Percentiles rank a stretch among this genome's conserved stretches.
phyloP scores from a whole-genome alignment of 2,888 invertebrate species.

The Atrina japonica region DNA sequence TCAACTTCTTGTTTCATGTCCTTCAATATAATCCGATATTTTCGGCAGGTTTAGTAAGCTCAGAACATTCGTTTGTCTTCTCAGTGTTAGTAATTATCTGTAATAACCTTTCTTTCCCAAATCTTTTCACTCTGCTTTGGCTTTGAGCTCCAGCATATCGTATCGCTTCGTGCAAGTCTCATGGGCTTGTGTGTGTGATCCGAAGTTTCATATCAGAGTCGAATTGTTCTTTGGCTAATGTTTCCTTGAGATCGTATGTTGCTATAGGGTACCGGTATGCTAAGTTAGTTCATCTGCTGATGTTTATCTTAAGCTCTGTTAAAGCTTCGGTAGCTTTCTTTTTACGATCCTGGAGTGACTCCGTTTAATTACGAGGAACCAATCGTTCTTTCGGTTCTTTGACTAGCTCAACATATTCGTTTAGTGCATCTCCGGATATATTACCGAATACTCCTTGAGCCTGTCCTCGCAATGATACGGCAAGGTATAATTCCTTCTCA shows the following conservation, averaged over 20 bases:
- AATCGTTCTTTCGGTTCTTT: conserved; percentile 25
- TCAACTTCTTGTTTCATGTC: too few relatives aligned
- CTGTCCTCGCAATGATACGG: conserved; percentile 34
- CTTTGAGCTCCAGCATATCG: conserved; percentile 23
- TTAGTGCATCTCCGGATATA: neutral
- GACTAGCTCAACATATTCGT: neutral
- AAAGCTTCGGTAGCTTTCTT: conserved; percentile 28
- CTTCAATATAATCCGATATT: too few relatives aligned
- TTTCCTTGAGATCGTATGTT: conserved; percentile 24
- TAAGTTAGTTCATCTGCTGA: conserved; percentile 22
- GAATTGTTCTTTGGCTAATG: conserved; percentile 30
- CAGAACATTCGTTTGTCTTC: too few relatives aligned
- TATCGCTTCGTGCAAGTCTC: conserved; percentile 25
- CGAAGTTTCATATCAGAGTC: conserved; percentile 26
- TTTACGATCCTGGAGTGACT: too few relatives aligned
- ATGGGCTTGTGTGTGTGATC: conserved; percentile 24
- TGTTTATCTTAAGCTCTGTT: conserved; percentile 13
- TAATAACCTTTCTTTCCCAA: neutral
- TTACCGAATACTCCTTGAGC: conserved; percentile 36
- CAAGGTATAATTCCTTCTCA: conserved; percentile 29
- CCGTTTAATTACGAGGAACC: conserved; percentile 20
- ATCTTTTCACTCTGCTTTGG: conserved; percentile 2
- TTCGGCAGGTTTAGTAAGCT: too few relatives aligned
- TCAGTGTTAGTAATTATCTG: too few relatives aligned
- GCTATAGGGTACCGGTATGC: conserved; percentile 33